Conservation (phyloP, 2,113 vertebrate species). For the Rostratula benghalensis region DNA sequence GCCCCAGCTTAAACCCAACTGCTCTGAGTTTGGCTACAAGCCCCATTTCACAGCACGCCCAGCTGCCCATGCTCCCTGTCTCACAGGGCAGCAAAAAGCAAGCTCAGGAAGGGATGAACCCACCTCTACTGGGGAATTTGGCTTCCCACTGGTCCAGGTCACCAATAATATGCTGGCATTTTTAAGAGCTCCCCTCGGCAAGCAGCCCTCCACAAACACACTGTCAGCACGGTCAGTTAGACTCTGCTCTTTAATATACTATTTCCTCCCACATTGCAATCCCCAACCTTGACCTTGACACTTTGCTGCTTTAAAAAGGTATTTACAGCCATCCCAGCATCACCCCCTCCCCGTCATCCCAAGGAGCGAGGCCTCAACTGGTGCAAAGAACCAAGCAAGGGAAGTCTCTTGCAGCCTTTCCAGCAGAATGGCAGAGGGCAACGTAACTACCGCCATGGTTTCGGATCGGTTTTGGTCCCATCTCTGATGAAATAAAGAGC, state of each 20-base stretch:
- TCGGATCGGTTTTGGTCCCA: background rate
- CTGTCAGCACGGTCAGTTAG: fast-evolving
- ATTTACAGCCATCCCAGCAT: background rate
- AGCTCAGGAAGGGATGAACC: background rate
- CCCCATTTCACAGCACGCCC: background rate
- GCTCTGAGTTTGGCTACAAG: background rate
- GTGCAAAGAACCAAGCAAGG: background rate
- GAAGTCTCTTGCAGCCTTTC: background rate
- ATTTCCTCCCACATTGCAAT: background rate
- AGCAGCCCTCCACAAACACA: background rate
- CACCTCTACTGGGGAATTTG: background rate
- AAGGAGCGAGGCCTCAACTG: background rate
- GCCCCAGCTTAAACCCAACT: background rate
- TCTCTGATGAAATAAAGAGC: conserved; percentile 50
- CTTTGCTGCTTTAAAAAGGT: background rate
- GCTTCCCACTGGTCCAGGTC: background rate
- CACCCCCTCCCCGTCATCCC: background rate
- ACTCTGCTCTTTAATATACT: conserved; percentile 58
- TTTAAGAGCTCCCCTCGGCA: background rate
- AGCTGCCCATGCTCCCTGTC: background rate
- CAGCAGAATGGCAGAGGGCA: background rate
- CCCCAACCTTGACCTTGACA: background rate
- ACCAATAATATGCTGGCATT: background rate
- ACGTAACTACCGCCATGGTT: background rate
- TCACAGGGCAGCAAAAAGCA: background rate